These are phyloP conservation scores for Indicator indicator DNA, from an alignment of 2,113 vertebrate species.

Conservation along the genomic window DNA sequence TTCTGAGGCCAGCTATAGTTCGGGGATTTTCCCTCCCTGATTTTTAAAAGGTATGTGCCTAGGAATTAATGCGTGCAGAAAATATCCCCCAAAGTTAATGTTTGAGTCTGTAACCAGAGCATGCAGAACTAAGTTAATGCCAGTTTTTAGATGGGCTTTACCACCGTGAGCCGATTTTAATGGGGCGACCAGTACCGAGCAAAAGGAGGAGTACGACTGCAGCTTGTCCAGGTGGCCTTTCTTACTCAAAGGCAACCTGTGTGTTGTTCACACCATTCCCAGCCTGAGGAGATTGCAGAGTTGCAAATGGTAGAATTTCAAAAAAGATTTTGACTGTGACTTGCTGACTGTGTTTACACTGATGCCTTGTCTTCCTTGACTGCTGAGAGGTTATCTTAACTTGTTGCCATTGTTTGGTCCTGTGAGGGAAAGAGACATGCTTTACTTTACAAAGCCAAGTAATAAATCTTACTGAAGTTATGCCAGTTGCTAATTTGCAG, in stretches of 20 bases:
- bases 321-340: not conserved
- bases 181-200: fast-evolving
- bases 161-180: not conserved
- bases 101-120: not conserved
- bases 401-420: not conserved
- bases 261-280: not conserved
- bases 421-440: not conserved
- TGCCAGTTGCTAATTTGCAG: not conserved
- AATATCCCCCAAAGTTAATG: not conserved
- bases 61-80: not conserved
- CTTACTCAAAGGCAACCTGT: fast-evolving
- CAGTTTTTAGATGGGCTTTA: not conserved
- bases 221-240: not conserved
- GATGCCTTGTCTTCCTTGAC: not conserved
- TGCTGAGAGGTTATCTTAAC: not conserved
- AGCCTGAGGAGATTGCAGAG: not conserved
- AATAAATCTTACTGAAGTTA: not conserved
- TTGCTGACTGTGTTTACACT: not conserved
- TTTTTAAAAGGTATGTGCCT: not conserved
- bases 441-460: not conserved
- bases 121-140: not conserved
- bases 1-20: not conserved
- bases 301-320: not conserved
- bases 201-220: not conserved
- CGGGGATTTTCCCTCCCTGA: not conserved